Evolutionary conservation across 2,113 vertebrate genomes (phyloP).

Genomic region (Cepphus grylle): DNA sequence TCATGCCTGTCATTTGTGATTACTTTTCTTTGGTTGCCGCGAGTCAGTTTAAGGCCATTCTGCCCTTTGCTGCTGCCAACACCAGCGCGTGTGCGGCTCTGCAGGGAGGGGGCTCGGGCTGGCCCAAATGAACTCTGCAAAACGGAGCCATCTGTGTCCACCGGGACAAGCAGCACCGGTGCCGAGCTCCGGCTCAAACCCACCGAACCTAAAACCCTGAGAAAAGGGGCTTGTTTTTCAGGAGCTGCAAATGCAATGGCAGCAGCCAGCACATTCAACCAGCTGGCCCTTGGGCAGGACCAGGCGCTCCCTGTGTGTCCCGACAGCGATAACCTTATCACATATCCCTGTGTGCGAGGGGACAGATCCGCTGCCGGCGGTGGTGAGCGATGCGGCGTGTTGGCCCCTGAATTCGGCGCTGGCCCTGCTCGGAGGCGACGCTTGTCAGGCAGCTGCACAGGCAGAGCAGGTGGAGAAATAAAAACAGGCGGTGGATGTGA

Average conservation of each 20-base stretch:
- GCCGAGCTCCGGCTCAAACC: not conserved
- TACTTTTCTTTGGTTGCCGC: not conserved
- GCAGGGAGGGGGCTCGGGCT: not conserved
- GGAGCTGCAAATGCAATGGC: accelerated
- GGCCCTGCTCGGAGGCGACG: not conserved
- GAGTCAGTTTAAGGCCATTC: accelerated
- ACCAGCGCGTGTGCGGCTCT: accelerated
- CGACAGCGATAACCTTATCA: not conserved
- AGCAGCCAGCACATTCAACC: accelerated
- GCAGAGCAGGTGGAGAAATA: not conserved
- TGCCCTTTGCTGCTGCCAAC: not conserved
- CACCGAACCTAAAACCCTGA: accelerated
- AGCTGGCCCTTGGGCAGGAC: not conserved
- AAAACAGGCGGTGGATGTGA: not conserved
- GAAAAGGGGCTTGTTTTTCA: accelerated
- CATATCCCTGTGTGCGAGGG: accelerated
- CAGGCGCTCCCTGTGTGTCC: not conserved
- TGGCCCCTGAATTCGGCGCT: accelerated
- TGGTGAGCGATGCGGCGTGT: accelerated
- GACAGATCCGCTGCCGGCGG: accelerated
- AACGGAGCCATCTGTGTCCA: accelerated
- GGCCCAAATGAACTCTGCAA: not conserved
- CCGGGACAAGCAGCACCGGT: accelerated
- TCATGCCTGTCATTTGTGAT: not conserved
- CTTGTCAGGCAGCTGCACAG: not conserved